Percentiles rank a stretch among this genome's conserved stretches.
Evolutionary conservation across 2,113 vertebrate species (phyloP).

Genomic region (Helogale parvula): DNA sequence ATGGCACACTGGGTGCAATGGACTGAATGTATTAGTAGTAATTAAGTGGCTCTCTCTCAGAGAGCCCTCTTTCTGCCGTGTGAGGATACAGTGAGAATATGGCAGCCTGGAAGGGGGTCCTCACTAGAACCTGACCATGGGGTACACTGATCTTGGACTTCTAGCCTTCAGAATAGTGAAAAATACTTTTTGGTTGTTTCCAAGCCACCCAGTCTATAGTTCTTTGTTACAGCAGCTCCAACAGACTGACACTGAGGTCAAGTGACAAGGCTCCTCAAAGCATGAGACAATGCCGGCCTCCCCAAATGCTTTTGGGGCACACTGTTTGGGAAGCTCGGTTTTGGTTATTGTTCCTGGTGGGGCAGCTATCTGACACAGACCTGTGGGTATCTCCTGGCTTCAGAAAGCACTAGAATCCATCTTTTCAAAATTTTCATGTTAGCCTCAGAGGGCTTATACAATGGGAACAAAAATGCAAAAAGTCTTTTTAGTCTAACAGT

Average conservation of each 20-base stretch:
- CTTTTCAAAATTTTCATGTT: background rate
- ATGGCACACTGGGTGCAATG: background rate
- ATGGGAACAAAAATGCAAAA: background rate
- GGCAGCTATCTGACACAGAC: background rate
- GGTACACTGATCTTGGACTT: background rate
- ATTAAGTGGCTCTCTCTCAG: background rate
- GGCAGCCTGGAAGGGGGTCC: background rate
- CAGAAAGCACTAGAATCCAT: background rate
- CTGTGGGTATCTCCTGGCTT: background rate
- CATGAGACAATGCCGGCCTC: background rate
- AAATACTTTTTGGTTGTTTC: background rate
- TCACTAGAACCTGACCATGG: background rate
- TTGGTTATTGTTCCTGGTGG: background rate
- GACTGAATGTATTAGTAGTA: background rate
- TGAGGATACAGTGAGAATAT: background rate
- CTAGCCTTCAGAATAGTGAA: background rate
- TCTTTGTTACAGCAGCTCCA: background rate
- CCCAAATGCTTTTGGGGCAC: too few species aligned
- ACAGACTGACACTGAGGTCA: background rate
- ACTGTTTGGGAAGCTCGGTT: background rate
- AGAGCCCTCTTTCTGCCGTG: background rate
- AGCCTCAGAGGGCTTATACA: background rate
- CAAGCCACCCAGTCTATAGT: background rate
- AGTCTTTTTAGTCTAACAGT: background rate
- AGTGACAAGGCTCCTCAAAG: background rate